Percentiles rank a stretch among this genome's conserved stretches.
These are phyloP conservation scores for Arrhopalites spinosus DNA, from an alignment of 2,888 invertebrate species.

Conservation along the genomic window DNA sequence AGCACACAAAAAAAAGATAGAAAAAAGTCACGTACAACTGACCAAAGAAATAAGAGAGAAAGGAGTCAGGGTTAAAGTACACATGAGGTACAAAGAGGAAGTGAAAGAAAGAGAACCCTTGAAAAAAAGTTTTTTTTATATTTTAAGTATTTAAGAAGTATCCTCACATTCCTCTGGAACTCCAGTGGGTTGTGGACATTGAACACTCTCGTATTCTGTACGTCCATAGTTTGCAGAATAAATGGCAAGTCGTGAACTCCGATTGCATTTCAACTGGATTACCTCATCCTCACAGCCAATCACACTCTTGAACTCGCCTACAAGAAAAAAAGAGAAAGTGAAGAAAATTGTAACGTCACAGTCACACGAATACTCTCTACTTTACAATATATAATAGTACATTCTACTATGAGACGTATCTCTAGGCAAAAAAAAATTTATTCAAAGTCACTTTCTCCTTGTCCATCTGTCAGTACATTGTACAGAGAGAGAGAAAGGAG, in stretches of 20 bases:
- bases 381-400: too few species aligned
- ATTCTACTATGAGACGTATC: too few species aligned
- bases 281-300: constrained; percentile 91
- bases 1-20: background rate
- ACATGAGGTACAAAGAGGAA: background rate
- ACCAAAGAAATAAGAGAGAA: background rate
- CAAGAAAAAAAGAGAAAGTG: constrained; percentile 24
- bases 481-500: too few species aligned
- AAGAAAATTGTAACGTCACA: too few species aligned
- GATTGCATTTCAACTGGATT: constrained; percentile 84
- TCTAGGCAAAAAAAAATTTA: too few species aligned
- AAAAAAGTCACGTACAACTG: background rate
- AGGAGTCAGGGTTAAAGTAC: background rate
- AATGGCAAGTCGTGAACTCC: constrained; percentile 84
- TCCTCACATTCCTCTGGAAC: constrained; percentile 80
- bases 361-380: too few species aligned
- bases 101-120: constrained; percentile 1
- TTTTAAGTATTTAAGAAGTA: background rate
- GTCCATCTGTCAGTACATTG: too few species aligned
- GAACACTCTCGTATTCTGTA: constrained; percentile 73
- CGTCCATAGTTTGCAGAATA: constrained; percentile 71
- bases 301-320: constrained; percentile 93
- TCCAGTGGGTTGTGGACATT: constrained; percentile 82
- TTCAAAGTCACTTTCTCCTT: too few species aligned
- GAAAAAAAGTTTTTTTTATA: background rate